Conservation (phyloP, 2,888 invertebrate species). For the Tanypteryx hageni region DNA sequence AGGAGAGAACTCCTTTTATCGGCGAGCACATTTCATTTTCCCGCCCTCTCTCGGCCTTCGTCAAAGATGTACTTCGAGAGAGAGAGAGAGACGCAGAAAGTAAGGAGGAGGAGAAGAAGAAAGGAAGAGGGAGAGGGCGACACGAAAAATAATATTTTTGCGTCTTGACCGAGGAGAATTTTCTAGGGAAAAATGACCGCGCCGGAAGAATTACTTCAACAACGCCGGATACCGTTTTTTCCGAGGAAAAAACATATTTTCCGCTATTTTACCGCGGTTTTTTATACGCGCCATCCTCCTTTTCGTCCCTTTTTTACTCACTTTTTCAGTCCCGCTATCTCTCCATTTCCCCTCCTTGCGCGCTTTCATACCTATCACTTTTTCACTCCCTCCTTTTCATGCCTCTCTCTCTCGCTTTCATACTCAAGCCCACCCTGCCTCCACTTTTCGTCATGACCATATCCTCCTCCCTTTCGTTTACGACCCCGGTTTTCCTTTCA, state of each 20-base stretch:
- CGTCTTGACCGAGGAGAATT: background rate
- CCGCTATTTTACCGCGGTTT: background rate
- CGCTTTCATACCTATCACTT: background rate
- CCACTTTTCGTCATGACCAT: background rate
- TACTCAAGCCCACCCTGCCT: no score
- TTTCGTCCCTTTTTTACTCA: background rate
- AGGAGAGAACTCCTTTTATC: no score
- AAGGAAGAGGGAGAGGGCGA: background rate
- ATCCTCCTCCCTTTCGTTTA: background rate
- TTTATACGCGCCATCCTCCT: background rate
- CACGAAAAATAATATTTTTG: background rate
- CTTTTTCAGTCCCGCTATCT: background rate
- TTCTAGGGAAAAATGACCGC: background rate
- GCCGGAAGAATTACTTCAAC: constrained; percentile 45
- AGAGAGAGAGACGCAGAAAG: background rate
- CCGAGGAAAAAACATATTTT: background rate
- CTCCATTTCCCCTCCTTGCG: background rate
- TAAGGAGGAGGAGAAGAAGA: background rate
- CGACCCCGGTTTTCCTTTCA: background rate
- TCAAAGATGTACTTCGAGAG: no score
- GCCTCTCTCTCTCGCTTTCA: background rate
- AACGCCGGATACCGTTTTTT: constrained; percentile 20
- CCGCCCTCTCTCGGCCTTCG: no score
- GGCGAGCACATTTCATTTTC: no score
- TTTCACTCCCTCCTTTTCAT: background rate